phyloP scores from a whole-genome alignment of 1,140 invertebrate species.

The Neodiprion virginianus region DNA sequence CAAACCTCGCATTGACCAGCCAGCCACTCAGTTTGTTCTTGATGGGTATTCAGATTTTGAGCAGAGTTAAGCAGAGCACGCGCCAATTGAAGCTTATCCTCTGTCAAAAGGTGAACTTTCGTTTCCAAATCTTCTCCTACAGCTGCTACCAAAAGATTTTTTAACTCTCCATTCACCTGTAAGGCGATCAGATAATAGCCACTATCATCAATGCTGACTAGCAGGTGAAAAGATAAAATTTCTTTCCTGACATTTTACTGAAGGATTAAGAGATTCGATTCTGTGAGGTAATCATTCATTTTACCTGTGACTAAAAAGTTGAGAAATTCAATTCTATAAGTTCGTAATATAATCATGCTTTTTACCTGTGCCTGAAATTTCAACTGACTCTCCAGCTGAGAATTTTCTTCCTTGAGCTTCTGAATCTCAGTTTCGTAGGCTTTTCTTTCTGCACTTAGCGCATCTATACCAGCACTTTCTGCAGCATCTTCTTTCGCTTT shows the following conservation, averaged over 20 bases:
- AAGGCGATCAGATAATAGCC: slow-evolving; percentile 28
- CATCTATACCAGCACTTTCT: slow-evolving; percentile 36
- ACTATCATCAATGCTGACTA: too few relatives aligned
- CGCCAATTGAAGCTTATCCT: slow-evolving; percentile 89
- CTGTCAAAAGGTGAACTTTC: slow-evolving; percentile 85
- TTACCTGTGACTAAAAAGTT: slow-evolving; percentile 67
- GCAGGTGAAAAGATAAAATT: too few relatives aligned
- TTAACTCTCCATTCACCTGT: slow-evolving; percentile 90
- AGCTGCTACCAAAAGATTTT: slow-evolving; percentile 90
- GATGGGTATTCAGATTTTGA: slow-evolving; percentile 83
- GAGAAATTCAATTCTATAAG: too few relatives aligned
- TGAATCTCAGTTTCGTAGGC: slow-evolving; percentile 64
- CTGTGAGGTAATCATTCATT: neutral
- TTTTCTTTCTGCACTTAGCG: slow-evolving; percentile 51
- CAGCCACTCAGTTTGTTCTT: slow-evolving; percentile 91
- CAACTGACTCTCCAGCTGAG: slow-evolving; percentile 73
- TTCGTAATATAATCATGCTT: neutral
- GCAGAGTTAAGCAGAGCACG: slow-evolving; percentile 84
- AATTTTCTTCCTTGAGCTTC: slow-evolving; percentile 67
- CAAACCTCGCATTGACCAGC: slow-evolving; percentile 94
- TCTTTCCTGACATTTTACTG: too few relatives aligned
- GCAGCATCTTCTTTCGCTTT: slow-evolving; percentile 45
- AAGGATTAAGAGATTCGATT: too few relatives aligned
- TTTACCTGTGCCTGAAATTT: slow-evolving; percentile 70
- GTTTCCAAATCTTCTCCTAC: slow-evolving; percentile 92